Evolutionary conservation across 2,797 vertebrate species (phyloP).

Genomic region (Labeo calbasu): DNA sequence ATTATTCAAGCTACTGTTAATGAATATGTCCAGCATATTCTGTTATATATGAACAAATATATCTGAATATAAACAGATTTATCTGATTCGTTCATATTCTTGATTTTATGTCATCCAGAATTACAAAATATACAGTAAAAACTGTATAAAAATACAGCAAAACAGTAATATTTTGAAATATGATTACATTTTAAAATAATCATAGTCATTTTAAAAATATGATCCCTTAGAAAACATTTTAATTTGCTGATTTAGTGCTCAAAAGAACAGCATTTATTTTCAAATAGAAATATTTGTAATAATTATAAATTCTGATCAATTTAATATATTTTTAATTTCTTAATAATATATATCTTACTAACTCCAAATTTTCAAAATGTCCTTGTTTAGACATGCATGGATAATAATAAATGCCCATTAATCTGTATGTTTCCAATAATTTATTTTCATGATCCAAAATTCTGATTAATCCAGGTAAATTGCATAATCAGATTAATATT

Average conservation of each 20-base stretch:
- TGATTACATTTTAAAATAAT: not conserved
- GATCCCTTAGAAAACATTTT: not conserved
- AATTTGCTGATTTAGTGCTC: not conserved
- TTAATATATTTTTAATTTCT: not conserved
- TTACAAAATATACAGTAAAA: not conserved
- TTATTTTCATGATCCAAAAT: not conserved
- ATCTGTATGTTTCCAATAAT: not conserved
- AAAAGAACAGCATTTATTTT: not conserved
- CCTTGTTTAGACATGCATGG: not conserved
- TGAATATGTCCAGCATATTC: too few species aligned
- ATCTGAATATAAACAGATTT: too few species aligned
- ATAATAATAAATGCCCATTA: too few species aligned
- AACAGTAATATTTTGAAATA: not conserved
- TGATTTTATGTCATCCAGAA: not conserved
- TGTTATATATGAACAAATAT: too few species aligned
- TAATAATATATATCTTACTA: not conserved
- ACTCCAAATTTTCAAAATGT: not conserved
- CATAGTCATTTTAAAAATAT: not conserved
- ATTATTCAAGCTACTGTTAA: too few species aligned
- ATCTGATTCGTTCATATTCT: not conserved
- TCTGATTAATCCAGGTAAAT: not conserved
- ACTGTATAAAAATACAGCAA: not conserved
- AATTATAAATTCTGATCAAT: not conserved
- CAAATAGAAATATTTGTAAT: not conserved
- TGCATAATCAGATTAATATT: not conserved